Conservation (phyloP, 2,888 invertebrate genomes). For the Rhorus exstirpatorius region DNA sequence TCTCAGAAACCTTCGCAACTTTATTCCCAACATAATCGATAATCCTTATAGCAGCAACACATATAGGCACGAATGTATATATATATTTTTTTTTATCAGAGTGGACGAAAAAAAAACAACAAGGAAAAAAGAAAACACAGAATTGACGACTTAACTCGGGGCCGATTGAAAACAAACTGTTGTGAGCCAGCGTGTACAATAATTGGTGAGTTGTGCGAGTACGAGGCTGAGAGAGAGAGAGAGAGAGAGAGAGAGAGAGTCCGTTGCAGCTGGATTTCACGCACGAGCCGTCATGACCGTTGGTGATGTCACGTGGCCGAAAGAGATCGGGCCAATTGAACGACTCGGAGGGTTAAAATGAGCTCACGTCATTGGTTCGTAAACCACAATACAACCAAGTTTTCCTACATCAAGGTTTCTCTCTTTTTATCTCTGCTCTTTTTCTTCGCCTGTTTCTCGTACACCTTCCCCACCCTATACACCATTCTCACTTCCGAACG, state of each 20-base stretch:
- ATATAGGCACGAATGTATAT: not conserved
- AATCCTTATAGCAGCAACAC: constrained; percentile 22
- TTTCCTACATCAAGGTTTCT: constrained; percentile 10
- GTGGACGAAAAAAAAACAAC: constrained; percentile 17
- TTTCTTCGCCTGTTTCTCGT: constrained; percentile 40
- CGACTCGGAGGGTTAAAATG: constrained; percentile 44
- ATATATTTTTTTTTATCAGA: constrained; percentile 17
- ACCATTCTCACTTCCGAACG: constrained; percentile 34
- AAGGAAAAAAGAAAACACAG: constrained; percentile 12
- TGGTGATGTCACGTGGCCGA: constrained; percentile 77
- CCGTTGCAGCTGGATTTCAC: constrained; percentile 72
- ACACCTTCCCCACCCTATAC: not conserved
- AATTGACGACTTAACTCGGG: constrained; percentile 56
- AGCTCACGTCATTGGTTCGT: constrained; percentile 46
- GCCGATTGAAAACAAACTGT: constrained; percentile 71
- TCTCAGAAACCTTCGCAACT: constrained; percentile 65
- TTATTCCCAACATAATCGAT: constrained; percentile 66
- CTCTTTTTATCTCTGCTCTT: constrained; percentile 23
- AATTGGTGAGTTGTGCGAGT: constrained; percentile 16
- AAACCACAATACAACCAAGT: not conserved
- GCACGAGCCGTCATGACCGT: constrained; percentile 75
- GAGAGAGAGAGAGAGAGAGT: constrained; percentile 28
- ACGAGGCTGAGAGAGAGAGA: too few relatives aligned
- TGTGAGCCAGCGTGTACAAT: constrained; percentile 63
- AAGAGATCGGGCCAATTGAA: constrained; percentile 69